These are phyloP conservation scores for Callithrix jacchus DNA, from an alignment of 2,113 vertebrate species.

Conservation along the genomic window DNA sequence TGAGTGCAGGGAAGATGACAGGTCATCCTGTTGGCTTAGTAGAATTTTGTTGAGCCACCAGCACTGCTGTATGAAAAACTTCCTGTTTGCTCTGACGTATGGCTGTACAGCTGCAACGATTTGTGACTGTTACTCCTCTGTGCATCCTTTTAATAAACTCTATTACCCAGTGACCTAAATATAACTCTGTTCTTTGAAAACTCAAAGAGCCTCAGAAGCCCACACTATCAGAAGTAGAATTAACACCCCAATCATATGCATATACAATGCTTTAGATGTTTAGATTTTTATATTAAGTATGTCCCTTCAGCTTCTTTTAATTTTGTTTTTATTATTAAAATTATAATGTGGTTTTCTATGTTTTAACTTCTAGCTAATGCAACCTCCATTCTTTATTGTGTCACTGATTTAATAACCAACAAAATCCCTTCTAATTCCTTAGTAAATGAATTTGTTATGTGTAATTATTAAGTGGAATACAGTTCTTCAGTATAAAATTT, in stretches of 20 bases:
- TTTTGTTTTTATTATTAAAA: constrained; percentile 70
- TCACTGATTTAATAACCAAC: constrained; percentile 69
- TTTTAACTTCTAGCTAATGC: constrained; percentile 66
- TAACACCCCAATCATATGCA: not conserved
- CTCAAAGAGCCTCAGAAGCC: constrained; percentile 1
- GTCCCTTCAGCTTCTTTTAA: constrained; percentile 59
- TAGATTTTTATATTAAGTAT: constrained; percentile 53
- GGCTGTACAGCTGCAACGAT: not conserved
- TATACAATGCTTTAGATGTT: constrained; percentile 16
- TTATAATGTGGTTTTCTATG: constrained; percentile 63
- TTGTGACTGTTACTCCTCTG: not conserved
- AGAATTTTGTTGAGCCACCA: not conserved
- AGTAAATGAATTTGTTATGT: constrained; percentile 67
- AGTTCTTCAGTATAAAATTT: constrained; percentile 64
- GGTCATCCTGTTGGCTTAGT: not conserved
- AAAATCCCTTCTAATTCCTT: constrained; percentile 67
- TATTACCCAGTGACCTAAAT: not conserved
- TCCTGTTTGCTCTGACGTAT: constrained; percentile 1
- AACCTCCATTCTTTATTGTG: constrained; percentile 48
- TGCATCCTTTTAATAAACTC: constrained; percentile 9
- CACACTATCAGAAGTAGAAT: constrained; percentile 10
- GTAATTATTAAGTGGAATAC: constrained; percentile 60
- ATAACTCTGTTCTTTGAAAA: constrained; percentile 35
- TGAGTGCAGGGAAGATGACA: not conserved
- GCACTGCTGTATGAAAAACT: constrained; percentile 29